Evolutionary conservation across 92 coral and sea anemone species (phyloP).

Genomic region (Heteractis magnifica): DNA sequence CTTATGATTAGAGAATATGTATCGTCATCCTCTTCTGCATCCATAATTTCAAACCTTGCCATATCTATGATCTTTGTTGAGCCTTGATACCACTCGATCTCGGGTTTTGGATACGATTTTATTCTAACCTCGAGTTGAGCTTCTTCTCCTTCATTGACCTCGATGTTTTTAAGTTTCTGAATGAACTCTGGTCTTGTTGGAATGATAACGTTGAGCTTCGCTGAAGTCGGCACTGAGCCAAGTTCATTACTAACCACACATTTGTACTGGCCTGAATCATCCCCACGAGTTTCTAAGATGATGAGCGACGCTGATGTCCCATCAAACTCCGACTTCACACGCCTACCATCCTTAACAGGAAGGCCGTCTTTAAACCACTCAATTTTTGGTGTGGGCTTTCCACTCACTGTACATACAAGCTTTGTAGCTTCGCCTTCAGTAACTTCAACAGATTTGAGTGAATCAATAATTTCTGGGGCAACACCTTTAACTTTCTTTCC

Average conservation of each 20-base stretch:
- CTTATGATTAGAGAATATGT: constrained; percentile 70
- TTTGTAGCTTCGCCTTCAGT: constrained; percentile 72
- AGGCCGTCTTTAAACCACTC: constrained; percentile 86
- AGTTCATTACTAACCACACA: constrained; percentile 77
- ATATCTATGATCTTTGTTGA: constrained; percentile 61
- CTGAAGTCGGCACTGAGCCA: constrained; percentile 72
- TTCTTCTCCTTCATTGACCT: constrained; percentile 80
- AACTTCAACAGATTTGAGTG: constrained; percentile 60
- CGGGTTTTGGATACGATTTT: constrained; percentile 73
- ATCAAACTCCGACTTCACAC: constrained; percentile 63
- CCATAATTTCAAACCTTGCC: constrained; percentile 60
- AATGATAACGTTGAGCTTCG: constrained; percentile 68
- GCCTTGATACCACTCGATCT: constrained; percentile 75
- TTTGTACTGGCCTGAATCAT: constrained; percentile 89
- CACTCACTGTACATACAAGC: constrained; percentile 65
- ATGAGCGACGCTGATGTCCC: constrained; percentile 60
- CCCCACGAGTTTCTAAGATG: constrained; percentile 55
- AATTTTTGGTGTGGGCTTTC: constrained; percentile 64
- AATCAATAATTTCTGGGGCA: constrained; percentile 59
- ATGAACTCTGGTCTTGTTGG: constrained; percentile 78
- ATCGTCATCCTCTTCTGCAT: constrained; percentile 62
- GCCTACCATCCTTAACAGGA: constrained; percentile 63
- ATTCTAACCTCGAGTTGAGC: constrained; percentile 74
- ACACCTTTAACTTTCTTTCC: constrained; percentile 53
- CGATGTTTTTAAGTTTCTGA: constrained; percentile 61